Conservation (phyloP, 2,888 invertebrate genomes). For the Pristionchus exspectatus region DNA sequence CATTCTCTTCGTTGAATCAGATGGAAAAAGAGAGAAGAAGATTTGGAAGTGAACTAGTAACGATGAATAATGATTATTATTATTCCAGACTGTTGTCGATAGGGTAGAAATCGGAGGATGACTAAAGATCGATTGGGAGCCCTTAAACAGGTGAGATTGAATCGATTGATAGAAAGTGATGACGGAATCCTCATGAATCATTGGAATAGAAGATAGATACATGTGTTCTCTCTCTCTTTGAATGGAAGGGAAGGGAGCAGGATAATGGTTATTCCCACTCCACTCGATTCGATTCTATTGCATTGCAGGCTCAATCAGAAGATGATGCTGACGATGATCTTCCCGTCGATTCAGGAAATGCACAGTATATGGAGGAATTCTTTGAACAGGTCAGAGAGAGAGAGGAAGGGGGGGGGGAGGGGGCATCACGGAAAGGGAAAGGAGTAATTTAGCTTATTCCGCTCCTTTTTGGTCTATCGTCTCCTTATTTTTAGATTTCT, state of each 20-base stretch:
- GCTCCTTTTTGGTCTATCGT: conserved; percentile 16
- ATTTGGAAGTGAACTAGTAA: neutral
- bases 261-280: neutral
- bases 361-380: conserved; percentile 96
- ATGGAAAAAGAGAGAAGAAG: neutral
- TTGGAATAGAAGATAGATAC: neutral
- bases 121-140: conserved; percentile 72
- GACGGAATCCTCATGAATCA: neutral
- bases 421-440: neutral
- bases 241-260: neutral
- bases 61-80: neutral
- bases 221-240: neutral
- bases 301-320: conserved; percentile 65
- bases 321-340: conserved; percentile 75
- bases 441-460: conserved; percentile 36
- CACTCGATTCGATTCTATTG: too few relatives aligned
- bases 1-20: conserved; percentile 1
- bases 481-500: neutral
- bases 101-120: conserved; percentile 42
- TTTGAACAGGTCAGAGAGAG: conserved; percentile 90
- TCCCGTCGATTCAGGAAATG: conserved; percentile 76
- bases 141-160: conserved; percentile 62
- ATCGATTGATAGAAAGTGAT: conserved; percentile 56
- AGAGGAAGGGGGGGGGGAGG: neutral
- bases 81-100: neutral